Evolutionary conservation across 2,797 vertebrate species (phyloP).

Genomic region (Sebastes steindachneri): DNA sequence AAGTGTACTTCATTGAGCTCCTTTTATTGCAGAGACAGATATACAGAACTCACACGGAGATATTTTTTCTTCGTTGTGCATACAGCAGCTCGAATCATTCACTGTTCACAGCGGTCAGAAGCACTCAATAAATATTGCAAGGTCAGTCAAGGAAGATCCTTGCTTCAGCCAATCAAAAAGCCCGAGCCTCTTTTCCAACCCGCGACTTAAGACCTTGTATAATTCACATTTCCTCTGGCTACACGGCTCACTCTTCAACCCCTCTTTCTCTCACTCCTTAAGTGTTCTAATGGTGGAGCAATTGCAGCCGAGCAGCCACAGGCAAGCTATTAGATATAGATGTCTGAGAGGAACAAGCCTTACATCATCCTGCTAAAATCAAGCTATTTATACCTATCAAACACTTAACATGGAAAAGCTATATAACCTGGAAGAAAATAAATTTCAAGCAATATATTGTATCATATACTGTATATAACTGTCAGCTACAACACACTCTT

Average conservation of each 20-base stretch:
- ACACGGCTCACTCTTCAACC: constrained; percentile 36
- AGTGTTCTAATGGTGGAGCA: constrained; percentile 66
- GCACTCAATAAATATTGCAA: constrained; percentile 58
- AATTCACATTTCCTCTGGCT: constrained; percentile 69
- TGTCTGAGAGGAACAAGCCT: constrained; percentile 39
- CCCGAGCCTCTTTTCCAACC: constrained; percentile 23
- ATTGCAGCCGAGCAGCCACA: constrained; percentile 57
- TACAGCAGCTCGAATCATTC: constrained; percentile 2
- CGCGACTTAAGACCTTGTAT: constrained; percentile 58
- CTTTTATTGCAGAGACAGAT: neutral
- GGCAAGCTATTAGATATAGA: constrained; percentile 62
- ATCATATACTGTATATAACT: neutral
- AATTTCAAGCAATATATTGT: neutral
- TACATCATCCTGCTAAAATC: constrained; percentile 40
- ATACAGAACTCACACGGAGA: neutral
- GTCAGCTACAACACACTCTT: neutral
- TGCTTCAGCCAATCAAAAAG: constrained; percentile 47
- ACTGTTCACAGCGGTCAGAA: constrained; percentile 24
- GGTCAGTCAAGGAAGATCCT: constrained; percentile 46
- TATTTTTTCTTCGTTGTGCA: neutral
- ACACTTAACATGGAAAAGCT: constrained; percentile 23
- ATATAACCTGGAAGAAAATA: constrained; percentile 13
- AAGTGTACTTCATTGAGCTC: neutral
- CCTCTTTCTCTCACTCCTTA: constrained; percentile 40
- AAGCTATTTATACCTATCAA: constrained; percentile 50